These are phyloP conservation scores for Polydrusus pterygomalis DNA, from an alignment of 2,888 invertebrate genomes.

Conservation along the genomic window DNA sequence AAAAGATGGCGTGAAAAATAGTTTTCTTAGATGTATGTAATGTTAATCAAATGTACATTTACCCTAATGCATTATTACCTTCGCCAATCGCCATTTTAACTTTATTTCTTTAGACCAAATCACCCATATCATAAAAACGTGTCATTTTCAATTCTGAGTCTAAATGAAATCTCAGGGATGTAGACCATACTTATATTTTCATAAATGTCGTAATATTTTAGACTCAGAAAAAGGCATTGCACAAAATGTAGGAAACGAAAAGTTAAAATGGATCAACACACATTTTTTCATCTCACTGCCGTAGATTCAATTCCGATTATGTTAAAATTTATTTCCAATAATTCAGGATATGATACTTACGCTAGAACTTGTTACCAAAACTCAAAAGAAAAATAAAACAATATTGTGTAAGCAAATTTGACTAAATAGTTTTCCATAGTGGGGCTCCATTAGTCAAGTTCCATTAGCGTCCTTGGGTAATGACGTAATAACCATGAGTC, in stretches of 20 bases:
- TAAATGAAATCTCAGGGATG: constrained; percentile 55
- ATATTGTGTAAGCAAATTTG: not conserved
- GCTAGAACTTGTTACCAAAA: constrained; percentile 14
- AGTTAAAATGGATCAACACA: constrained; percentile 40
- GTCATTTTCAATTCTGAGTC: constrained; percentile 48
- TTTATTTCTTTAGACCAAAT: constrained; percentile 3
- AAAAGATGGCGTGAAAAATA: constrained; percentile 36
- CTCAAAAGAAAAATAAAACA: not conserved
- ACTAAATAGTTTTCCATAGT: not conserved
- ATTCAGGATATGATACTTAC: constrained; percentile 59
- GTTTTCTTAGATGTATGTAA: constrained; percentile 33
- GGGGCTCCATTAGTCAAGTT: no score
- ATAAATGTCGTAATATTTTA: constrained; percentile 48
- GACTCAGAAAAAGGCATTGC: constrained; percentile 43
- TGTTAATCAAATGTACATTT: constrained; percentile 28
- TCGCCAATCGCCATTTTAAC: constrained; percentile 31
- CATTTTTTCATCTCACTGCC: constrained; percentile 39
- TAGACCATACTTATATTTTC: constrained; percentile 52
- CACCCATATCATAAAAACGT: constrained; percentile 20
- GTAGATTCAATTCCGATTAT: constrained; percentile 41
- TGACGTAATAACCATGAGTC: no score
- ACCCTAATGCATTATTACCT: constrained; percentile 6
- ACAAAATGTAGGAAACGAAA: not conserved
- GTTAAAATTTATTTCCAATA: constrained; percentile 60
- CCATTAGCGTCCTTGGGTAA: no score